phyloP scores from a whole-genome alignment of 2,113 vertebrate genomes.

The Trochalopteron elliotii region DNA sequence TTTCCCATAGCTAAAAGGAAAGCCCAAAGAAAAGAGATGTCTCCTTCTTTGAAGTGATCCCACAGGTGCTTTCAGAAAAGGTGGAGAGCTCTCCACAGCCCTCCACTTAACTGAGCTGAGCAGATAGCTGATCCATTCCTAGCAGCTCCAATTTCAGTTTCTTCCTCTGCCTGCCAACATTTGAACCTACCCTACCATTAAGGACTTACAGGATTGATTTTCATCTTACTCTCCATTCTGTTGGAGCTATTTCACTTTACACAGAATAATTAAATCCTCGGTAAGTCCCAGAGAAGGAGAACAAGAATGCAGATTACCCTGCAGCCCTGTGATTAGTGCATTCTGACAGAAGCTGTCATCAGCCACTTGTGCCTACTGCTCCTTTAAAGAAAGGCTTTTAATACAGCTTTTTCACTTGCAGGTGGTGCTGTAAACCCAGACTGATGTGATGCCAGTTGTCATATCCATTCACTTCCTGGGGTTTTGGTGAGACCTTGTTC shows the following conservation, averaged over 20 bases:
- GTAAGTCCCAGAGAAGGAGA: slow-evolving; percentile 16
- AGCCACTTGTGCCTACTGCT: not conserved
- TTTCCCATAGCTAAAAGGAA: not conserved
- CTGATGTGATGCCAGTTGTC: not conserved
- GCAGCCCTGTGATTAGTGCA: not conserved
- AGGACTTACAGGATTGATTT: slow-evolving; percentile 39
- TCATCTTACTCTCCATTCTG: not conserved
- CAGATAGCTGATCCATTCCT: not conserved
- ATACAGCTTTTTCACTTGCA: not conserved
- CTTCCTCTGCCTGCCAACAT: not conserved
- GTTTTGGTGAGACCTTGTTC: not conserved
- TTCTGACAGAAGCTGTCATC: slow-evolving; percentile 10
- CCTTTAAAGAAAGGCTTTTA: not conserved
- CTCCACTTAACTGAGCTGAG: not conserved
- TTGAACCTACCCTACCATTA: slow-evolving; percentile 24
- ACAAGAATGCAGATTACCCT: not conserved
- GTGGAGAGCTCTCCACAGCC: not conserved
- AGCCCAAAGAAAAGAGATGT: not conserved
- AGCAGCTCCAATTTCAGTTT: slow-evolving; percentile 5
- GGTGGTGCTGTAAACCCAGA: not conserved
- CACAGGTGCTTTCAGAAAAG: not conserved
- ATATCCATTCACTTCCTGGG: not conserved
- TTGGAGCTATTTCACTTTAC: slow-evolving; percentile 29
- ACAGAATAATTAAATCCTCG: slow-evolving; percentile 27
- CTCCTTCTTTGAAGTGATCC: not conserved